Conservation (phyloP, 1,140 invertebrate genomes). For the Myzus persicae region DNA sequence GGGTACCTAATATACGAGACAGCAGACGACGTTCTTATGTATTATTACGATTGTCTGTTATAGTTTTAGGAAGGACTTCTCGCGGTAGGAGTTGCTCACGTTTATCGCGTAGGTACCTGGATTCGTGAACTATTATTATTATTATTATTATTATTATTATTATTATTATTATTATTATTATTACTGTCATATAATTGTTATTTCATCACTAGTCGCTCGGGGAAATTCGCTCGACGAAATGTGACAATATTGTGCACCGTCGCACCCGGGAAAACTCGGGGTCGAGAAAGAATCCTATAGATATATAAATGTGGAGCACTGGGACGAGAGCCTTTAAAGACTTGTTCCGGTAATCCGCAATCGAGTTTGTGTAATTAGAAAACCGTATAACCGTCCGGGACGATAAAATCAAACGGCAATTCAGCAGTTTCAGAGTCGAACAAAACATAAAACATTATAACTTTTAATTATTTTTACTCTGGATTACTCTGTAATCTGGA, state of each 20-base stretch:
- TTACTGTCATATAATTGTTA: too few relatives aligned
- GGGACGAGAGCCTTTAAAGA: background rate
- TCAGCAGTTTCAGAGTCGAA: background rate
- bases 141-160: background rate
- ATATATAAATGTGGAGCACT: background rate
- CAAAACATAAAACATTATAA: background rate
- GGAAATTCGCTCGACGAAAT: background rate
- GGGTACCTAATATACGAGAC: background rate
- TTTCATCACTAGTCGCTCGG: background rate
- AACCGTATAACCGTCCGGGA: background rate
- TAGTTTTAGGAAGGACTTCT: background rate
- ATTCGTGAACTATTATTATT: background rate
- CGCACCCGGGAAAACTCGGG: background rate
- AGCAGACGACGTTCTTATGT: background rate
- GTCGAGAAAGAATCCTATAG: background rate
- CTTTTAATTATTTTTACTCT: background rate
- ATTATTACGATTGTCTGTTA: background rate
- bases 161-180: background rate
- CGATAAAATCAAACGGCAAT: conserved; percentile 1
- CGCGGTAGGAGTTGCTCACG: background rate
- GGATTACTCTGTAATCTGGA: background rate
- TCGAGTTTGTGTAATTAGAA: conserved; percentile 7
- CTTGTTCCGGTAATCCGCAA: background rate
- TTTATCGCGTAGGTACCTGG: background rate
- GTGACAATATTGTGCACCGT: too few relatives aligned